Conservation (phyloP, 2,797 vertebrate genomes). For the Tokudaia muenninki region DNA sequence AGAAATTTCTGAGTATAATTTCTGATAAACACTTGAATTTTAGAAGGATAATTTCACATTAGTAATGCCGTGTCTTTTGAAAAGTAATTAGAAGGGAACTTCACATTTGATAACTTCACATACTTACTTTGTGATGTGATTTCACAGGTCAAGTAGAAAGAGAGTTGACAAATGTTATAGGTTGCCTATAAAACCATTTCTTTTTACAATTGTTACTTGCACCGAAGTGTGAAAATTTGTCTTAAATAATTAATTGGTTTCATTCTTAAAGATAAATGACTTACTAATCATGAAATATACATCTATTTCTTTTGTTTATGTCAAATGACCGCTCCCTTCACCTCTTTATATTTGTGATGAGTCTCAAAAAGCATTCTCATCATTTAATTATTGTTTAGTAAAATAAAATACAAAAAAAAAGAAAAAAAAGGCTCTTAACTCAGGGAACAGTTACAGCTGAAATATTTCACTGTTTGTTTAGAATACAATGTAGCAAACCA, state of each 20-base stretch:
- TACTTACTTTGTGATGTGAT: not conserved
- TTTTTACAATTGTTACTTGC: not conserved
- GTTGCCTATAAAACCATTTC: not conserved
- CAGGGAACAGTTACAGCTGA: slow-evolving; percentile 63
- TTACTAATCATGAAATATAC: not conserved
- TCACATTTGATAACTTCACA: not conserved
- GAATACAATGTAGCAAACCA: slow-evolving; percentile 69
- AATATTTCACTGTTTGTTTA: slow-evolving; percentile 74
- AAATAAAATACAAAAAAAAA: not conserved
- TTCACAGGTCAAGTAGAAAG: not conserved
- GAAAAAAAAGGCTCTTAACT: not conserved
- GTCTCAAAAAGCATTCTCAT: not conserved
- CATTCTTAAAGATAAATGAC: not conserved
- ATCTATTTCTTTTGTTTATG: not conserved
- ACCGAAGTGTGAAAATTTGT: not conserved
- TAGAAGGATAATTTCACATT: not conserved
- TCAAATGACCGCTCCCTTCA: not conserved
- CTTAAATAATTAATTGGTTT: not conserved
- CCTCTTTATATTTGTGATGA: not conserved
- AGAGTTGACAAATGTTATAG: not conserved
- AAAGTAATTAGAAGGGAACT: not conserved
- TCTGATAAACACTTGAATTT: not conserved
- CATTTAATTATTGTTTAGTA: slow-evolving; percentile 54
- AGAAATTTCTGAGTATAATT: not conserved
- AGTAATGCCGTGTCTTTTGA: not conserved